Conservation (phyloP, 2,113 vertebrate species). For the Danio rerio region DNA sequence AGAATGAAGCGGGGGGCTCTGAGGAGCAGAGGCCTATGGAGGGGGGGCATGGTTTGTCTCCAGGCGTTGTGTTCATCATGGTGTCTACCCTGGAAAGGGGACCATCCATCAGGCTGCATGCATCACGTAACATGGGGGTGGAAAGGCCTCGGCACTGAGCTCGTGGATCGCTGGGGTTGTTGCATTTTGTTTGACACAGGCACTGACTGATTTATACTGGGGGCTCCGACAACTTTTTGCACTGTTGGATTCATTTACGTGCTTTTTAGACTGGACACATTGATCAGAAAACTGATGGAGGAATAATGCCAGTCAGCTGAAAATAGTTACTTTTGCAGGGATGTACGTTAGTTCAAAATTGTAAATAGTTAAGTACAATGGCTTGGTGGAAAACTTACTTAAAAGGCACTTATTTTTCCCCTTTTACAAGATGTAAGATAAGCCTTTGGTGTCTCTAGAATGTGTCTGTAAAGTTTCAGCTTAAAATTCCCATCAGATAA, state of each 20-base stretch:
- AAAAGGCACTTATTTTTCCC: no score
- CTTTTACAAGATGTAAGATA: no score
- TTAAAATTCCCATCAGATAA: no score
- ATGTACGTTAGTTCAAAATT: no score
- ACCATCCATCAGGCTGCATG: conserved; percentile 81
- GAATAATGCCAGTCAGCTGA: background rate
- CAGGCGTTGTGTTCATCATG: conserved; percentile 83
- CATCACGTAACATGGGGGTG: conserved; percentile 71
- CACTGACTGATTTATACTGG: conserved; percentile 48
- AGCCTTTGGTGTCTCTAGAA: no score
- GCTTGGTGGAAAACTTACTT: no score
- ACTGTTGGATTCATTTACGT: background rate
- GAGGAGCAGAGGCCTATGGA: conserved; percentile 65
- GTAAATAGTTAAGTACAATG: no score
- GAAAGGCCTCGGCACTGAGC: conserved; percentile 49
- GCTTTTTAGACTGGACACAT: background rate
- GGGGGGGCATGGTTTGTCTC: conserved; percentile 74
- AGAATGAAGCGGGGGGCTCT: conserved; percentile 63
- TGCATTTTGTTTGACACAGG: conserved; percentile 27
- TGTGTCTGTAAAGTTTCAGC: no score
- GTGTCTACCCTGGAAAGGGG: conserved; percentile 78
- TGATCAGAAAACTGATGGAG: background rate
- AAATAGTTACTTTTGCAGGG: background rate
- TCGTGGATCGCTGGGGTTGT: conserved; percentile 28
- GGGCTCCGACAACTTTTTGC: conserved; percentile 15